Base-by-base conservation (phyloP, 35 echinoderm and acorn worm genomes). In the Heliocidaris tuberculata region DNA sequence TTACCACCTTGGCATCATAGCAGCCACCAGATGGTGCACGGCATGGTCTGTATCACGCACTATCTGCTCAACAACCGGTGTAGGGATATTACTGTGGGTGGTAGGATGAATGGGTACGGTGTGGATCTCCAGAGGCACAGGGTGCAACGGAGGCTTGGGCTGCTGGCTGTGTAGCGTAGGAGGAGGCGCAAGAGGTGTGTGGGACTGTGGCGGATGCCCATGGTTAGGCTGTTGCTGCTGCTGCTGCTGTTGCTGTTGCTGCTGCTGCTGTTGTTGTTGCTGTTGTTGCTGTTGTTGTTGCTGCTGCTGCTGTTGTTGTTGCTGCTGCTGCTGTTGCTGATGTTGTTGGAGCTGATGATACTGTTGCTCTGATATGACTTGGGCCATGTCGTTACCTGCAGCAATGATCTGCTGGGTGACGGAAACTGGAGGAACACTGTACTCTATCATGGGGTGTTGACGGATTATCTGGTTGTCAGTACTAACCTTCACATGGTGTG, bases 361-460 rank as follows among this genome's bases (percentile, higher is more conserved):
- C n/a, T 93, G 91, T n/a, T 93, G 91, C 50, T 93, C 91, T 6
- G 47, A 50, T 49, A 93, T 93, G 49, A 93, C 91, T 13, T 93
- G 91, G 48, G 91, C 91, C 91, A 93, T 93, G 91, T 93, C 91
- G 32, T 59, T 59, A 19, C 50, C 50, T 13, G 48, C 91, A 29
- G 91, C 47, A 48, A 93, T 93, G 49, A 93, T 93, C 91, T 93
- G 91, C 30, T 93, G 91, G 91, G 48, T 50, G 91, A 93, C 91
- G 30, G 91, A 52, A 13, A 93, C 91, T 4, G 91, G 91, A 21
- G 91, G 91, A 47, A 93, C 91, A 59, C 87, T 93, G 49, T 93
- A 93, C 91, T 93, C 91, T 59, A 93, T 93, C 47, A 93, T 93
- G 47, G 47, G 91, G 29, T 93, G 91, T n/a, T 93, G 91, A 59